Conservation (phyloP, 2,888 invertebrate species). For the Hemithea aestivaria region DNA sequence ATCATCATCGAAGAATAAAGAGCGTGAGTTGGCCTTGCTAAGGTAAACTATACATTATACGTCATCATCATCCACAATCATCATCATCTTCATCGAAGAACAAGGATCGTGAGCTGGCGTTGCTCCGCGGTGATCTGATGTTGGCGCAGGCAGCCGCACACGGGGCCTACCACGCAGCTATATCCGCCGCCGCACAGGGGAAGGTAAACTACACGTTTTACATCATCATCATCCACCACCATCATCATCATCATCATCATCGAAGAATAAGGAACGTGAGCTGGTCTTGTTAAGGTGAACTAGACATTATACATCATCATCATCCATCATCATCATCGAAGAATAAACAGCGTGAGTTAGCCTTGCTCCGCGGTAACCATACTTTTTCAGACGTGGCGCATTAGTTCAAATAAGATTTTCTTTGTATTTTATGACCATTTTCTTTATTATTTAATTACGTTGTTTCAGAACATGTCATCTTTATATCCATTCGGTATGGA, state of each 20-base stretch:
- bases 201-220: slow-evolving; percentile 43
- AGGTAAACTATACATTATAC: not conserved
- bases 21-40: slow-evolving; percentile 60
- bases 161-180: slow-evolving; percentile 72
- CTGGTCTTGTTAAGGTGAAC: slow-evolving; percentile 62
- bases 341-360: slow-evolving; percentile 66
- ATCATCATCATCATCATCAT: slow-evolving; percentile 34
- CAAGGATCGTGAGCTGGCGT: slow-evolving; percentile 66
- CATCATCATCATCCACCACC: slow-evolving; percentile 17
- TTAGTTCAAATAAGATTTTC: no score
- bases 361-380: slow-evolving; percentile 64
- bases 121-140: slow-evolving; percentile 69
- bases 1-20: no score
- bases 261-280: slow-evolving; percentile 66
- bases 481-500: slow-evolving; percentile 71
- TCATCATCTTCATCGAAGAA: slow-evolving; percentile 43
- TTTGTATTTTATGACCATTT: no score
- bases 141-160: slow-evolving; percentile 73
- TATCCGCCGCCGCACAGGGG: slow-evolving; percentile 66
- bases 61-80: slow-evolving; percentile 5
- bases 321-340: slow-evolving; percentile 37
- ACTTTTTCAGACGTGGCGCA: no score
- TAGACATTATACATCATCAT: not conserved
- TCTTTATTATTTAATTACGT: slow-evolving; percentile 3
- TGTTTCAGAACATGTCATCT: slow-evolving; percentile 64